Evolutionary conservation across 2,113 vertebrate genomes (phyloP), one percentile per base, ranked within the genome.

Genomic region (Phycodurus eques): DNA sequence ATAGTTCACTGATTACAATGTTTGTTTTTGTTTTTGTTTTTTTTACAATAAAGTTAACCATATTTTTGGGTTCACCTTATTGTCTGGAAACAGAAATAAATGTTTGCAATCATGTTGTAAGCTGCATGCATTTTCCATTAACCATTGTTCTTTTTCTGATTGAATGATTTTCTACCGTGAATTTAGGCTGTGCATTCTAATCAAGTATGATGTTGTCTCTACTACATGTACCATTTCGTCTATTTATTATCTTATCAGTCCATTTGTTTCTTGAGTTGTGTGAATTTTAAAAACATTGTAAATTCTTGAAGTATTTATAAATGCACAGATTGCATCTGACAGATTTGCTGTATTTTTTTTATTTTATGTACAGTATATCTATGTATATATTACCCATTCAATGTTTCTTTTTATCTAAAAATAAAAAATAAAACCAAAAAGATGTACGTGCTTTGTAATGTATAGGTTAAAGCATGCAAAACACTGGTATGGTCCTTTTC

Each of bases 401-500:
- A 51, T 84, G 70, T 87, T 81, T 81, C 59, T 73, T 75, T 79
- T 63, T 47, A 71, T 81, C 57, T 77, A 72, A 79, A 83, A 85
- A 81, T 80, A 78, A 86, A 77, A 73, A 67, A 62, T 35, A 60
- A 72, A 79, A 76, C 47, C 17, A 67, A 85, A 88, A 80, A 75
- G 54, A 80, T 78, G 71, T 57, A 88, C 31, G 81, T 88, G 87
- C 79, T 69, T 83, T 87, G 80, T 88, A 88, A 75, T 90, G 77
- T 84, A 84, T 84, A 80, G 84, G 85, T 76, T 82, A 68, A 78
- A 76, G 78, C 82, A 83, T 77, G 67, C 68, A 73, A 81, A 86
- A 80, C 83, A 82, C 63, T 88, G 88, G 84, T 85, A 86, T 85
- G 87, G 88, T 88, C 85, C 80, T 73, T 47, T 51, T 33, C 27